Evolutionary conservation across 2,797 vertebrate species (phyloP), one percentile per base, ranked within the genome.

Genomic region (Geotrypetes seraphini): DNA sequence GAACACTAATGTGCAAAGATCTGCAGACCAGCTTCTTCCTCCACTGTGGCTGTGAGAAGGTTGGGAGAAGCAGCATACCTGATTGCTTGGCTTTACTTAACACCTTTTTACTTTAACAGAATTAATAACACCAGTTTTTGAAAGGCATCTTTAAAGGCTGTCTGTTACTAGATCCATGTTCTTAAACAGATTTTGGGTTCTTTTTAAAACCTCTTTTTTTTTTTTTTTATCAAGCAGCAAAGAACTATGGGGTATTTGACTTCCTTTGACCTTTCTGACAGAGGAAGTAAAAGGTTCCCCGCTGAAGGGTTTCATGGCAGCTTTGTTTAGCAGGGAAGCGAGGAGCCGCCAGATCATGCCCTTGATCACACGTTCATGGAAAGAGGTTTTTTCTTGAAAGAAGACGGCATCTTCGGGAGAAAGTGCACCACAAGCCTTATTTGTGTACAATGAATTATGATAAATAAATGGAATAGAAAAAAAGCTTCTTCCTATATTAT

Each of bases 201-300:
- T 10, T 22, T 17, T 39, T 46, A 37, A 28, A 5, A 28, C 36
- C 34, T 43, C 14, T 14, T 30, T 36, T 46, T 31, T 53, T 73
- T 82, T 69, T 82, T 63, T 73, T 75, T 73, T 78, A 50, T 78
- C 69, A 68, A 80, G 77, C 75, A 85, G 83, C 81, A 73, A 85
- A 84, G 80, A 84, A 75, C 84, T 81, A 78, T 74, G 77, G 83
- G 83, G 75, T 84, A 49, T 84, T 85, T 84, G 81, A 84, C 77
- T 84, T 85, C 79, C 80, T 85, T 66, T 85, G 80, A 85, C 59
- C 65, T 49, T 57, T 56, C 60, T 50, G 48, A 57, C 74, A 2
- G 1, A 59, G 43, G 71, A 60, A 79, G 72, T 46, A 33, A 13
- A 41, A 24, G 22, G 39, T 25, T 33, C 37, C 25, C 33, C 68